Evolutionary conservation across 2,888 invertebrate genomes (phyloP).

Genomic region (Thymelicus acteon): DNA sequence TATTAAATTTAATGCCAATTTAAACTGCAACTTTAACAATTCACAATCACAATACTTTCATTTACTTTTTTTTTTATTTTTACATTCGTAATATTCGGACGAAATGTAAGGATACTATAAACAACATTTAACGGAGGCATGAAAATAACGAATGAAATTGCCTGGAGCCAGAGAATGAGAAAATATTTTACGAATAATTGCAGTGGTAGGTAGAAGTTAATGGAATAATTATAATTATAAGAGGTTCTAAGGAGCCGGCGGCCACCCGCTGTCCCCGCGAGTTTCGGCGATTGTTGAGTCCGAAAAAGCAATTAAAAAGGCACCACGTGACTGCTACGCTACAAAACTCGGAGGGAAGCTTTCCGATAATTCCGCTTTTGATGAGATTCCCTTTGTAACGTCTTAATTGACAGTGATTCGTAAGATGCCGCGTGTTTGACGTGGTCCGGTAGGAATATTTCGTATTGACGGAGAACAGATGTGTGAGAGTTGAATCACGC

Average conservation of each 20-base stretch:
- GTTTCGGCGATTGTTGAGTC: conserved; percentile 75
- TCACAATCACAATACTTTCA: neutral
- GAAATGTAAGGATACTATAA: neutral
- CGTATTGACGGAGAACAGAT: neutral
- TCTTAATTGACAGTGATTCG: conserved; percentile 39
- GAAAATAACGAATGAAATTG: conserved; percentile 50
- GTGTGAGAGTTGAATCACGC: neutral
- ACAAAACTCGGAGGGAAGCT: conserved; percentile 34
- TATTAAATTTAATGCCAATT: conserved; percentile 16
- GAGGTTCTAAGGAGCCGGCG: conserved; percentile 71
- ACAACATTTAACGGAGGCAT: conserved; percentile 29
- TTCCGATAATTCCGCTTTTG: conserved; percentile 53
- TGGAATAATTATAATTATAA: conserved; percentile 83
- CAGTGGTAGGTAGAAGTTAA: conserved; percentile 76
- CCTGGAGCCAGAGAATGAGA: conserved; percentile 57
- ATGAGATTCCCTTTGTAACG: conserved; percentile 41
- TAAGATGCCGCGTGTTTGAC: conserved; percentile 31
- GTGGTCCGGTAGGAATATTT: conserved; percentile 3
- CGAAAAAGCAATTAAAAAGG: conserved; percentile 81
- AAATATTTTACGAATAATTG: conserved; percentile 75
- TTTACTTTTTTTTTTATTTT: too few relatives aligned
- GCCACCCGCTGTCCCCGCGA: conserved; percentile 74
- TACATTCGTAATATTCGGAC: conserved; percentile 1
- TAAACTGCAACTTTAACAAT: neutral
- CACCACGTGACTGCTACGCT: conserved; percentile 54